phyloP scores from a whole-genome alignment of 2,797 vertebrate genomes.

The Enoplosus armatus region DNA sequence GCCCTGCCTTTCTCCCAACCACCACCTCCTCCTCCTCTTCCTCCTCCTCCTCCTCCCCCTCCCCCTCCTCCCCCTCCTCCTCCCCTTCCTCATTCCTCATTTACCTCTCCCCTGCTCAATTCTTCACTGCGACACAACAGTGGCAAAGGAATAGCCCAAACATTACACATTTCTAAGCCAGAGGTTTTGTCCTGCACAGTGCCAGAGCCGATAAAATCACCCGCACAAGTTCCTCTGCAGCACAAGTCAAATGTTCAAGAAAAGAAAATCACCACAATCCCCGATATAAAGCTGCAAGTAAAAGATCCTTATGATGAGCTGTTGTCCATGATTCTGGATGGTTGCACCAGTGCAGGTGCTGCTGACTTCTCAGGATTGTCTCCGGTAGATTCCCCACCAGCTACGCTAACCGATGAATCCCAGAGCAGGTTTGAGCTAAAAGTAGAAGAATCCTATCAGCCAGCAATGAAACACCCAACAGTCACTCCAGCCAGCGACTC shows the following conservation, averaged over 20 bases:
- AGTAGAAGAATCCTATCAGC: slow-evolving; percentile 25
- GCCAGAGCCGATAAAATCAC: slow-evolving; percentile 32
- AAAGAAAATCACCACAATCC: slow-evolving; percentile 25
- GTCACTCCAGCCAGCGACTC: slow-evolving; percentile 8
- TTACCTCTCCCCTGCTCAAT: slow-evolving; percentile 59
- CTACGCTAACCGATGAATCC: slow-evolving; percentile 7
- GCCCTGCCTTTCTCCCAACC: slow-evolving; percentile 31
- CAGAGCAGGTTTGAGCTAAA: slow-evolving; percentile 41
- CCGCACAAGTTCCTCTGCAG: slow-evolving; percentile 20
- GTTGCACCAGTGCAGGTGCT: slow-evolving; percentile 40
- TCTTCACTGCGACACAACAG: slow-evolving; percentile 33
- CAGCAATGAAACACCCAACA: slow-evolving; percentile 1
- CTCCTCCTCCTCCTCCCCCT: slow-evolving; percentile 27
- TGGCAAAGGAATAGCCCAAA: slow-evolving; percentile 38
- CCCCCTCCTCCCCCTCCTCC: slow-evolving; percentile 27
- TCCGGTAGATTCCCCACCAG: slow-evolving; percentile 10
- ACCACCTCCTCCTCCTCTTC: slow-evolving; percentile 36
- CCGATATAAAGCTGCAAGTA: slow-evolving; percentile 43
- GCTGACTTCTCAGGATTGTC: slow-evolving; percentile 11
- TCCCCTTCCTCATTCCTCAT: slow-evolving; percentile 42
- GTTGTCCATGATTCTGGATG: slow-evolving; percentile 65
- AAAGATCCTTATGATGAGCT: slow-evolving; percentile 79
- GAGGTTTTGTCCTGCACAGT: slow-evolving; percentile 41
- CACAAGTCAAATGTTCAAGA: slow-evolving; percentile 14
- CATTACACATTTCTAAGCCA: slow-evolving; percentile 22